Percentiles rank a stretch among this genome's conserved stretches.
Evolutionary conservation across 1,140 invertebrate genomes (phyloP).

Genomic region (Caenorhabditis tropicalis): DNA sequence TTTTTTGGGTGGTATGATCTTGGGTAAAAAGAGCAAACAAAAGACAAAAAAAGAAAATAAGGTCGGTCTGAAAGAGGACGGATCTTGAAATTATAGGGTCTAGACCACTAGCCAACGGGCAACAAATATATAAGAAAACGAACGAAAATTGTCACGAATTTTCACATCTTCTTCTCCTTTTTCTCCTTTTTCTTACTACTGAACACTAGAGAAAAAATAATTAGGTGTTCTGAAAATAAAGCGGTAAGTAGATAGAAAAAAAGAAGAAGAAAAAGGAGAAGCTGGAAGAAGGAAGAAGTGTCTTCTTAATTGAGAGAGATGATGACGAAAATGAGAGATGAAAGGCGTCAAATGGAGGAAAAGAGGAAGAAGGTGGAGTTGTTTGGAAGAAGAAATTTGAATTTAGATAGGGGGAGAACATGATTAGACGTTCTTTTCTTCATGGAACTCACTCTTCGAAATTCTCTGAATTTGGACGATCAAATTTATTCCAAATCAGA

Average conservation of each 20-base stretch:
- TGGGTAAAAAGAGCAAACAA: not conserved
- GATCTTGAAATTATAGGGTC: constrained; percentile 17
- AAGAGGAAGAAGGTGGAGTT: not conserved
- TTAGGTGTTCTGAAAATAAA: constrained; percentile 15
- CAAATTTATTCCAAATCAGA: too few species aligned
- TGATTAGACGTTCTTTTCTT: too few species aligned
- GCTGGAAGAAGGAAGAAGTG: not conserved
- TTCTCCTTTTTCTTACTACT: not conserved
- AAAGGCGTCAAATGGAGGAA: too few species aligned
- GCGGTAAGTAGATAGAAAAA: not conserved
- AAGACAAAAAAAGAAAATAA: not conserved
- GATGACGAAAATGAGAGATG: not conserved
- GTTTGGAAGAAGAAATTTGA: not conserved
- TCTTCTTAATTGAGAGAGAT: constrained; percentile 3
- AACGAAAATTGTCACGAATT: not conserved
- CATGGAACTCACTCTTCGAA: too few species aligned
- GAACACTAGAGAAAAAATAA: constrained; percentile 31
- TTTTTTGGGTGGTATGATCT: too few species aligned
- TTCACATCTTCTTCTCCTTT: not conserved
- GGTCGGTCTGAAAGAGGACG: not conserved
- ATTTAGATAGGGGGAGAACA: not conserved
- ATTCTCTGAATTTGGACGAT: too few species aligned
- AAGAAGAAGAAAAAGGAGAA: not conserved
- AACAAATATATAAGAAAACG: constrained; percentile 11
- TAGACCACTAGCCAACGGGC: constrained; percentile 20